Evolutionary conservation across 2,888 invertebrate species (phyloP), one percentile per base, ranked within the genome.

Genomic region (Tridacna gigas): DNA sequence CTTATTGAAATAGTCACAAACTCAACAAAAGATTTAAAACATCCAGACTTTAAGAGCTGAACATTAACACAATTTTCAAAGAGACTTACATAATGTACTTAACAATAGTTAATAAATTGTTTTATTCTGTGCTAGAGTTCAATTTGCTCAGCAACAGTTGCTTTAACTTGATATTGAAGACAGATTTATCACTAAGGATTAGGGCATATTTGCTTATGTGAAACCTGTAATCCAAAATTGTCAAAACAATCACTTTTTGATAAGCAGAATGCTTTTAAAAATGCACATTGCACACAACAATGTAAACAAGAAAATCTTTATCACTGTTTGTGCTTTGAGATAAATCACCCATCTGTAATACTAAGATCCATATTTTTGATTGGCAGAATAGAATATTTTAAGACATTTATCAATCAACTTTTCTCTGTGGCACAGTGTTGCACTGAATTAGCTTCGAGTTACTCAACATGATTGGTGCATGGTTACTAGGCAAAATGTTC

Each of bases 401-500:
- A 13, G 63, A 13, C 63, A 63, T 63, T 63, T 13, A 63, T 22
- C 3, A 63, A 63, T 63, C 63, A 63, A 63, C 63, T 25, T 63
- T 22, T 63, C 20, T 56, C 56, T 63, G 63, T 25, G 25, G 63
- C 26, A 63, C 15, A 63, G 63, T 63, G 63, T 63, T 63, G 22
- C 22, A 25, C 22, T 63, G n/a, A 25, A 13, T 63, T 18, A 63
- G 63, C 22, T 3, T 4, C 13, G 7, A 63, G 22, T 13, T 63
- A 63, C 22, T 22, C 63, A 22, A n/a, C 13, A 63, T 63, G 63
- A 37, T 7, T 71, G 37, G 37, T 37, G 71, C 71, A 48, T 71
- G 47, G 71, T 71, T 51, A 71, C 71, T 51, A 71, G 15, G 47
- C 71, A 47, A 25, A 13, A n/a, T 25, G 47, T 28, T 37, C 71